phyloP scores from a whole-genome alignment of 2,888 invertebrate species.

The Cataglyphis rosenhaueri region DNA sequence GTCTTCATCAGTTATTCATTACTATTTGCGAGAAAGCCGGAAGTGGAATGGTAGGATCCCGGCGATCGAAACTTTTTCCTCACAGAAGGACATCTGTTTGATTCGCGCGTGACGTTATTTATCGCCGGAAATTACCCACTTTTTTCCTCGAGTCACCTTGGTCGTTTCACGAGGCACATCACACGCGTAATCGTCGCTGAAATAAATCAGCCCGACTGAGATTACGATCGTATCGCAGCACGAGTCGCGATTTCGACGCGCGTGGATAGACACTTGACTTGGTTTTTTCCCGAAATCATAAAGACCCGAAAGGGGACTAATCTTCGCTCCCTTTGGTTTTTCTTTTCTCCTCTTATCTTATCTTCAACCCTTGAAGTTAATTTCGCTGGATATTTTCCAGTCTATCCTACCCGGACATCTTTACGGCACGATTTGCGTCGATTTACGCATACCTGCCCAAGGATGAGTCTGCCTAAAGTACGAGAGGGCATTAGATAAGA shows the following conservation, averaged over 20 bases:
- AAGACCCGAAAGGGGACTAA: not conserved
- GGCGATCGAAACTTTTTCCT: constrained; percentile 21
- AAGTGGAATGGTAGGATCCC: not conserved
- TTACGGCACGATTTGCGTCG: constrained; percentile 24
- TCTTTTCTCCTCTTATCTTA: constrained; percentile 46
- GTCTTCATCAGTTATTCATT: constrained; percentile 28
- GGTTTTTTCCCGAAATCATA: not conserved
- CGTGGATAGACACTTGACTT: constrained; percentile 1
- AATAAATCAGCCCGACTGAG: constrained; percentile 26
- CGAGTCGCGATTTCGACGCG: constrained; percentile 6
- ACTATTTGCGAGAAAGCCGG: constrained; percentile 29
- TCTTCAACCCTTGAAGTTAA: constrained; percentile 48
- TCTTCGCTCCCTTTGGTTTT: not conserved
- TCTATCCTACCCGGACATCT: constrained; percentile 16
- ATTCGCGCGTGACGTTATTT: constrained; percentile 41
- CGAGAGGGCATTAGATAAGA: constrained; percentile 26
- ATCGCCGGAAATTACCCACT: constrained; percentile 48
- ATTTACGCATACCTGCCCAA: constrained; percentile 37
- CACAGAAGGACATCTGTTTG: not conserved
- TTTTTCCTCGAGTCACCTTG: constrained; percentile 21
- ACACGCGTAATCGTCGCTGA: not conserved
- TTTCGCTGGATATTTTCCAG: constrained; percentile 25
- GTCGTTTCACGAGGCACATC: not conserved
- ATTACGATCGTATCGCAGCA: constrained; percentile 26
- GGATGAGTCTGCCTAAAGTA: constrained; percentile 25